Conservation (phyloP, 2,888 invertebrate genomes). For the Eulithis prunata region DNA sequence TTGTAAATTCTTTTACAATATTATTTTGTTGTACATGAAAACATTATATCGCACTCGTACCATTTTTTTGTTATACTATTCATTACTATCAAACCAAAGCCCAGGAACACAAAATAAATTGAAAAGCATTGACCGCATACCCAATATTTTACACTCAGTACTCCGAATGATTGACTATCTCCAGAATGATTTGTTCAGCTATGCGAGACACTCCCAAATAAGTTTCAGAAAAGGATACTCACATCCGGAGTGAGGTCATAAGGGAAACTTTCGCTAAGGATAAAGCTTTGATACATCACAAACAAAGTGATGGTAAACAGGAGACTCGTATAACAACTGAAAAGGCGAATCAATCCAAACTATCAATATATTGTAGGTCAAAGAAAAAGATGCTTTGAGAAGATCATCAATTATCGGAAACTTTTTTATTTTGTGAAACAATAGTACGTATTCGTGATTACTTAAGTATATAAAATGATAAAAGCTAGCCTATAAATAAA, state of each 20-base stretch:
- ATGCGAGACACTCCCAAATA: constrained; percentile 30
- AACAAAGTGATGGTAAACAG: constrained; percentile 28
- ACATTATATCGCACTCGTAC: too few relatives aligned
- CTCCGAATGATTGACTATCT: constrained; percentile 32
- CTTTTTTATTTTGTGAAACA: too few relatives aligned
- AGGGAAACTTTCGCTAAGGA: constrained; percentile 34
- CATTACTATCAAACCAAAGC: too few relatives aligned
- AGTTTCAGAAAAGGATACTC: constrained; percentile 27
- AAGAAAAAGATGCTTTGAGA: not conserved
- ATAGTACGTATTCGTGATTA: too few relatives aligned
- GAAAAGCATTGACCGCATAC: constrained; percentile 32
- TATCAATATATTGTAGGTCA: not conserved
- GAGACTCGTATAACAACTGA: constrained; percentile 13
- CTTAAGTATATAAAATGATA: too few relatives aligned
- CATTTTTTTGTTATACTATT: too few relatives aligned
- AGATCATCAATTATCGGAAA: not conserved
- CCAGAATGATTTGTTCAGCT: constrained; percentile 28
- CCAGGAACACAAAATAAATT: constrained; percentile 17
- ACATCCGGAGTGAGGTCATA: constrained; percentile 26
- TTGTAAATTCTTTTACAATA: too few relatives aligned
- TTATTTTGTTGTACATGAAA: too few relatives aligned
- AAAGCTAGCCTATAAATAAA: too few relatives aligned
- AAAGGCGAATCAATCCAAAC: constrained; percentile 7
- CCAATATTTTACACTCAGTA: constrained; percentile 21
- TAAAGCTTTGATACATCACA: constrained; percentile 34